Percentiles rank a stretch among this genome's conserved stretches.
phyloP scores from a whole-genome alignment of 2,797 vertebrate species.

The Acanthis flammea region DNA sequence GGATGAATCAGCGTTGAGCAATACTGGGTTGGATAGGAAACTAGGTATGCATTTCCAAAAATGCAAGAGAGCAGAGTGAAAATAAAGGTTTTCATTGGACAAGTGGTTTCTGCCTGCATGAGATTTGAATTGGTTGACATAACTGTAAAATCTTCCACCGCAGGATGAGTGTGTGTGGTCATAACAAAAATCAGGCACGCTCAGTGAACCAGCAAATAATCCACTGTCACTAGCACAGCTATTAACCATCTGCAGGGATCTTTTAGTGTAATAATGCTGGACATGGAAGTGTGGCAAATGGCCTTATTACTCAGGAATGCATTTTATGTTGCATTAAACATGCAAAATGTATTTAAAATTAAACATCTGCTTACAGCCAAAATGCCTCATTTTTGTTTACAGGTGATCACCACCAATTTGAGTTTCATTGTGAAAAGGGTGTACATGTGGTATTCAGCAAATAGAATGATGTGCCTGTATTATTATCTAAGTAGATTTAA shows the following conservation, averaged over 20 bases:
- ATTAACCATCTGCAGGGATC: conserved; percentile 28
- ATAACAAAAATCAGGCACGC: not conserved
- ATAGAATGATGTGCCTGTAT: not conserved
- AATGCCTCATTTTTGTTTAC: not conserved
- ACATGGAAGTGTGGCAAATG: not conserved
- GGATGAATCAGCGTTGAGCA: not conserved
- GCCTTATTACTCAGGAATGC: not conserved
- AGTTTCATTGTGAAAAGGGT: not conserved
- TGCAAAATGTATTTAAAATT: not conserved
- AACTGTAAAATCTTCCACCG: not conserved
- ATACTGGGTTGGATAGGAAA: not conserved
- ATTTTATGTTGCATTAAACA: conserved; percentile 20
- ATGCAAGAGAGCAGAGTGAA: not conserved
- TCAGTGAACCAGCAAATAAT: not conserved
- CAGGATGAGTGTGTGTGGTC: not conserved
- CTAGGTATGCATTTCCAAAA: not conserved
- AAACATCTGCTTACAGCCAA: not conserved
- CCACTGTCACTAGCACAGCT: not conserved
- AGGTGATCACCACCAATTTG: not conserved
- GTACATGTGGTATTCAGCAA: not conserved
- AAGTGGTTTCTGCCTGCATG: not conserved
- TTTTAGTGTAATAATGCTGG: not conserved
- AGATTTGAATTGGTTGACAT: not conserved
- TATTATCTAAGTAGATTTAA: not conserved
- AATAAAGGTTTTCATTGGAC: not conserved